Evolutionary conservation across 2,888 invertebrate species (phyloP), one percentile per base, ranked within the genome.

Genomic region (Orthonevra nobilis): DNA sequence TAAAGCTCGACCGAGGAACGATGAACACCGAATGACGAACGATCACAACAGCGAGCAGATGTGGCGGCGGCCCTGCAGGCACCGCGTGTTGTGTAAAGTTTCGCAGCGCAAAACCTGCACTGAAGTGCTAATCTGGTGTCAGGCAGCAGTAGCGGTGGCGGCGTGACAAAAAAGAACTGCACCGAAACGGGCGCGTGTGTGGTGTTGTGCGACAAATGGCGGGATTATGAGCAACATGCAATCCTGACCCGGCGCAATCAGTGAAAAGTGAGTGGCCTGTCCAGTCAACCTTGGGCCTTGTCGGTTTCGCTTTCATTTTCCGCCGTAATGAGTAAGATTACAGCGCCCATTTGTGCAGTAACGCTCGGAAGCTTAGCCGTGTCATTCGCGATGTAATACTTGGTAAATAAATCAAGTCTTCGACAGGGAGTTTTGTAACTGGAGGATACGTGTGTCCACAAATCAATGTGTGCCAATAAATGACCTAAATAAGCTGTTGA

Each of bases 91-190:
- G 23, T 77, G 46, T 48, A 68, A 73, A 73, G 68, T 66, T 66
- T 61, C 64, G 64, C 72, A 77, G 34, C 60, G 66, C 34, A 44
- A 54, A 69, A 54, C 50, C 50, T 28, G 66, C 50, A 44, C 34
- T 42, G n/a, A 52, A 66, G 73, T 79, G 79, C 68, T 73, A 79
- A 79, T 73, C 58, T 70, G 52, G 28, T 77, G 77, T 64, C 72
- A 52, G 38, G 34, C 34, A 40, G 34, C 40, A 15, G 1, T n/a
- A 17, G 40, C 15, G 12, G 23, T 14, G 26, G 36, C 38, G 56
- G 48, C 26, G 60, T 44, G n/a, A 44, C 44, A 32, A 28, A 40
- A 23, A 40, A 58, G 30, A 12, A 61, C 2, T 7, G 12, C n/a
- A n/a, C n/a, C n/a, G n/a, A n/a, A n/a, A n/a, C n/a, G n/a, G n/a